Percentiles rank a stretch among this genome's conserved stretches.
Evolutionary conservation across 2,888 invertebrate genomes (phyloP).

Genomic region (Spilarctia lutea): DNA sequence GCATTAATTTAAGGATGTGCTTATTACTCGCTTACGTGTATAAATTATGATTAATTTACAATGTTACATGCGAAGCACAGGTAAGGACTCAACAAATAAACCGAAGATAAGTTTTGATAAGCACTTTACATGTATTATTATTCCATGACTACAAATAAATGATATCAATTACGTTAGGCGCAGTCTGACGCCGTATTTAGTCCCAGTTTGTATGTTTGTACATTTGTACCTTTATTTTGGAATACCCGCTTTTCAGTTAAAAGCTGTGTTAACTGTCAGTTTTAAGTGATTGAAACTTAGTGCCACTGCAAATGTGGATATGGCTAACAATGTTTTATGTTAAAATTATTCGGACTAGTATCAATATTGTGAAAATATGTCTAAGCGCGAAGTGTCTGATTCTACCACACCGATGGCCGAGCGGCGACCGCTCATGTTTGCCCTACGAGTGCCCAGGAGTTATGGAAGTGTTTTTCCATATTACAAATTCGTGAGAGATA

Average conservation of each 20-base stretch:
- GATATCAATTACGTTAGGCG: conserved; percentile 71
- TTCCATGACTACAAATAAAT: conserved; percentile 72
- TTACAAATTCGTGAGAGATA: conserved; percentile 87
- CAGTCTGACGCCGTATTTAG: conserved; percentile 52
- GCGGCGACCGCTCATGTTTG: conserved; percentile 75
- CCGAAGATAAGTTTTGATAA: conserved; percentile 83
- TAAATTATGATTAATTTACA: neutral
- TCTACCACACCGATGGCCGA: conserved; percentile 68
- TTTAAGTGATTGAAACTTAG: conserved; percentile 28
- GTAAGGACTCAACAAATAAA: conserved; percentile 67
- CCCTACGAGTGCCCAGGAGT: conserved; percentile 81
- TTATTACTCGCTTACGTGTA: neutral
- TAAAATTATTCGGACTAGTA: conserved; percentile 64
- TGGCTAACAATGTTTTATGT: conserved; percentile 66
- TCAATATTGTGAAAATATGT: conserved; percentile 62
- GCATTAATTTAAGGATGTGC: neutral
- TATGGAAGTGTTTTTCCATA: conserved; percentile 88
- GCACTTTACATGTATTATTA: conserved; percentile 65
- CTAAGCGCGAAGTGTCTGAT: conserved; percentile 62
- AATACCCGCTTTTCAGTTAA: conserved; percentile 37
- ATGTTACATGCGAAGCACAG: conserved; percentile 44
- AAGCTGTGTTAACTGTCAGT: conserved; percentile 25
- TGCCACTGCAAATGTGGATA: conserved; percentile 65
- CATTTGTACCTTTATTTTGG: conserved; percentile 8
- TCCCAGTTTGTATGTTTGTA: conserved; percentile 22